Evolutionary conservation across 1,140 invertebrate species (phyloP).

Genomic region (Vanessa atalanta): DNA sequence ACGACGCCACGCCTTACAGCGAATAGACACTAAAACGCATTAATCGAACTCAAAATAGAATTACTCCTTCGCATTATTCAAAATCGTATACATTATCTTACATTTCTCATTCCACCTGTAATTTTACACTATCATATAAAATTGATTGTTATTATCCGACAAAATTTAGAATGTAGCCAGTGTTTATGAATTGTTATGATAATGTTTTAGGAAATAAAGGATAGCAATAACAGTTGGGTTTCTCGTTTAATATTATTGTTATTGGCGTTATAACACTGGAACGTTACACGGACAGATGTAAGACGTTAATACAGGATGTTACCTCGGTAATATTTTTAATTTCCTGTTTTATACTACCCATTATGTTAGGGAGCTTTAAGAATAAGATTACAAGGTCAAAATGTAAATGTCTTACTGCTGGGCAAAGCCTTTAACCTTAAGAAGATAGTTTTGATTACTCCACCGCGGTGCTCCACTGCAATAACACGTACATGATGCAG

Average conservation of each 20-base stretch:
- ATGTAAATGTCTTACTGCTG: no score
- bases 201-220: slow-evolving; percentile 39
- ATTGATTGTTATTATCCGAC: slow-evolving; percentile 15
- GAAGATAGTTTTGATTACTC: no score
- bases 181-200: slow-evolving; percentile 51
- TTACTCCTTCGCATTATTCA: no score
- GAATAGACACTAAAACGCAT: no score
- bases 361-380: background rate
- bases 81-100: no score
- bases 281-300: slow-evolving; percentile 43
- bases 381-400: no score
- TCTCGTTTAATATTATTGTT: slow-evolving; percentile 57
- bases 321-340: slow-evolving; percentile 17
- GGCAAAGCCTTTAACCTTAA: no score
- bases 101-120: background rate
- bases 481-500: no score
- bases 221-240: slow-evolving; percentile 41
- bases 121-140: slow-evolving; percentile 3
- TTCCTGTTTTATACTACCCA: background rate
- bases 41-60: no score
- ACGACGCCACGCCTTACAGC: no score
- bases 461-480: no score
- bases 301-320: slow-evolving; percentile 48
- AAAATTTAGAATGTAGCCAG: slow-evolving; percentile 4
- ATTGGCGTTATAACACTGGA: slow-evolving; percentile 44